A percentile compares a stretch with the other conserved stretches of the same genome.
These are phyloP conservation scores for Montipora capitata DNA, from an alignment of 92 coral and sea anemone species.

Conservation along the genomic window DNA sequence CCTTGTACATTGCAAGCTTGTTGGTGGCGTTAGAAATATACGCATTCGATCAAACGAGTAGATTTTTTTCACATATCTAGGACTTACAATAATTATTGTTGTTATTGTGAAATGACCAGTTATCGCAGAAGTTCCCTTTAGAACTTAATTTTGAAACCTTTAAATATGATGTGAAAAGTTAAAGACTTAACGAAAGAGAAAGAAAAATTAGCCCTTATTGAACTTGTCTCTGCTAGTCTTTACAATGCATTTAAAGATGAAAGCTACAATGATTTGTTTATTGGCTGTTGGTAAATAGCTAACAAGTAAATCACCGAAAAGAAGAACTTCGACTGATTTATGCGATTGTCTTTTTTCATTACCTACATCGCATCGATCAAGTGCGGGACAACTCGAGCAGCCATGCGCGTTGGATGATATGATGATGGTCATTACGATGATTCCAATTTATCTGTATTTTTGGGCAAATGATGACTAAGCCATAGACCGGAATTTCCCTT, in stretches of 20 bases:
- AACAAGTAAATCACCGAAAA: background rate
- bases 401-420: too few species aligned
- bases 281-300: constrained; percentile 28
- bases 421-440: too few species aligned
- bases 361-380: too few species aligned
- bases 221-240: constrained; percentile 30
- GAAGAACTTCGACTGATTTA: too few species aligned
- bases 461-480: too few species aligned
- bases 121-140: constrained; percentile 15
- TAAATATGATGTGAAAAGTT: constrained; percentile 2
- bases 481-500: too few species aligned
- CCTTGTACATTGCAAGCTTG: background rate
- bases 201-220: background rate
- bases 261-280: constrained; percentile 17
- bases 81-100: constrained; percentile 20
- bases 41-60: constrained; percentile 6
- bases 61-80: background rate
- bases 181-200: constrained; percentile 20
- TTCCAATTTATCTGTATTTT: too few species aligned
- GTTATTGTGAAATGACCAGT: constrained; percentile 11
- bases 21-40: background rate
- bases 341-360: too few species aligned
- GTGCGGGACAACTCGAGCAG: too few species aligned
- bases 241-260: background rate
- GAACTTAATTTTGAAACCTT: constrained; percentile 30